Evolutionary conservation across 2,797 vertebrate species (phyloP).

Genomic region (Poecilia velifera): DNA sequence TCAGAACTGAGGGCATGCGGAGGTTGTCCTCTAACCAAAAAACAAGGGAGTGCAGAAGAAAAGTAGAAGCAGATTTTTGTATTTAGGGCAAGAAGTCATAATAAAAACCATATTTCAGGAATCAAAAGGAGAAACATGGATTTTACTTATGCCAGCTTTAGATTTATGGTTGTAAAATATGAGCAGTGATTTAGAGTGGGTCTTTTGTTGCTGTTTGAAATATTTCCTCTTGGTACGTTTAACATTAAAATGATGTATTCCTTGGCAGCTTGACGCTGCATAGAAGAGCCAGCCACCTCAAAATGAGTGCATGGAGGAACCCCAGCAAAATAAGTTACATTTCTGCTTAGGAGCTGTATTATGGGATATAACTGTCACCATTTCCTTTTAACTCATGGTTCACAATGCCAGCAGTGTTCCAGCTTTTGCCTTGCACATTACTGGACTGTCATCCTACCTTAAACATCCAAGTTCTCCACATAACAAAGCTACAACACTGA

Average conservation of each 20-base stretch:
- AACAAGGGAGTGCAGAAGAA: slow-evolving; percentile 44
- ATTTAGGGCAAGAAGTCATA: slow-evolving; percentile 51
- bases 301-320: not conserved
- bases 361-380: slow-evolving; percentile 38
- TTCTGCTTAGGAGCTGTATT: slow-evolving; percentile 3
- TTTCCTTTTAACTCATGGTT: slow-evolving; percentile 24
- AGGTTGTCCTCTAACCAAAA: slow-evolving; percentile 48
- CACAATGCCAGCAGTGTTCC: slow-evolving; percentile 12
- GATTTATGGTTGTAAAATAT: slow-evolving; percentile 35
- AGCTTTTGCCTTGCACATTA: slow-evolving; percentile 18
- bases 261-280: slow-evolving; percentile 1
- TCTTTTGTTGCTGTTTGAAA: slow-evolving; percentile 15
- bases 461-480: slow-evolving; percentile 11
- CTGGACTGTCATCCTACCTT: slow-evolving; percentile 14
- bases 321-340: not conserved
- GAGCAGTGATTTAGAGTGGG: slow-evolving; percentile 2
- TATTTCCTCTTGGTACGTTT: not conserved
- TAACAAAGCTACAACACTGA: not conserved
- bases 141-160: slow-evolving; percentile 37
- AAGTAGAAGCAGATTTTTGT: slow-evolving; percentile 63
- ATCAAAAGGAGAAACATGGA: slow-evolving; percentile 38
- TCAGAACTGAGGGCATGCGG: slow-evolving; percentile 22
- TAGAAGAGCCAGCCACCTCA: slow-evolving; percentile 5
- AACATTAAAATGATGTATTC: not conserved
- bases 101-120: slow-evolving; percentile 36